Evolutionary conservation across 2,113 vertebrate genomes (phyloP).

Genomic region (Channa argus): DNA sequence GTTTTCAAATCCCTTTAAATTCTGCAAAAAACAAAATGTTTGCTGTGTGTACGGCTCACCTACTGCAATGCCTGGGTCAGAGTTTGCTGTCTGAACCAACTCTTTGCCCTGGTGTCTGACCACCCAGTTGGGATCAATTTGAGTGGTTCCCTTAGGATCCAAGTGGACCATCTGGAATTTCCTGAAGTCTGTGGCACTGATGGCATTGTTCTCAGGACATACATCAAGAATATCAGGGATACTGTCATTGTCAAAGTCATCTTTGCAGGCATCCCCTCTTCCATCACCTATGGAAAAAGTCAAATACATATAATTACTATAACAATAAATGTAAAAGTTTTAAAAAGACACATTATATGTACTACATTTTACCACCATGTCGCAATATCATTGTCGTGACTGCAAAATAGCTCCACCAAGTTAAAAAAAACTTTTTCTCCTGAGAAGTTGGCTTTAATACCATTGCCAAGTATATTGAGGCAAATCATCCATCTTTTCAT

Average conservation of each 20-base stretch:
- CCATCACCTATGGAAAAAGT: constrained; percentile 87
- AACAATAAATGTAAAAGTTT: too few species aligned
- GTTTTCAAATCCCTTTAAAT: background rate
- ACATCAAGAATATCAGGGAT: constrained; percentile 94
- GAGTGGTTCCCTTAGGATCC: constrained; percentile 98
- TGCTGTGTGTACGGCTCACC: constrained; percentile 83
- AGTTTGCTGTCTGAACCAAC: constrained; percentile 97
- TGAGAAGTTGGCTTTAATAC: constrained; percentile 46
- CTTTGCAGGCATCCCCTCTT: constrained; percentile 94
- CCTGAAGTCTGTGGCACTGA: constrained; percentile 95
- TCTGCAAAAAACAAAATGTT: background rate
- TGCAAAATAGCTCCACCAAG: constrained; percentile 30
- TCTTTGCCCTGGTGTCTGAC: constrained; percentile 98
- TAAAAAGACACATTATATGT: constrained; percentile 4
- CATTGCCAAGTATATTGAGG: constrained; percentile 56
- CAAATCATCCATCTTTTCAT: constrained; percentile 64
- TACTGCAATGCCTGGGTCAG: constrained; percentile 96
- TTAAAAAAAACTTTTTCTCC: constrained; percentile 56
- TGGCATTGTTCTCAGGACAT: constrained; percentile 95
- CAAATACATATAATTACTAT: background rate
- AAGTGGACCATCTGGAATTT: constrained; percentile 99
- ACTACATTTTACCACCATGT: constrained; percentile 18
- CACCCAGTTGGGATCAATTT: constrained; percentile 99
- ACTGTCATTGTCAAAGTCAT: constrained; percentile 97
- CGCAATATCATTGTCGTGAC: constrained; percentile 40